Base-by-base conservation (phyloP, 2,888 invertebrate species). In the Amiota minor region DNA sequence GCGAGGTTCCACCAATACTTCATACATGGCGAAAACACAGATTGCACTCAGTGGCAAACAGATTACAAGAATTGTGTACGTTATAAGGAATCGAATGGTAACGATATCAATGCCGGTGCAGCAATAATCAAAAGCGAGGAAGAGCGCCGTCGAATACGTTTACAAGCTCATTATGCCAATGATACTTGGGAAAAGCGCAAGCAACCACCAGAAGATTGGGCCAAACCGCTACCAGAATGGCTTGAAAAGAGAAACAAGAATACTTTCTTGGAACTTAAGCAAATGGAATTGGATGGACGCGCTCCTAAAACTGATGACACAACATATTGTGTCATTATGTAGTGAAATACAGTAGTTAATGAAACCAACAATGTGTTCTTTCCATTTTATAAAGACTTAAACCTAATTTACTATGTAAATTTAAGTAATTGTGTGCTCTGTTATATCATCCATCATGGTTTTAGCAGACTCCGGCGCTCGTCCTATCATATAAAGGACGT, bases 1-100 rank as follows among this genome's bases (percentile, higher is more conserved):
- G 94, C 92, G 0, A 91, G 96, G 78, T 96, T 97, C 82, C 94
- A 97, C 87, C 97, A 97, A 89, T 94, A 96, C 87, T 98, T 96
- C 87, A 92, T 97, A 74, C 91, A 91, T 89, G 97, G 97, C 0
- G 91, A 94, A 84, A 88, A 90, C 0, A 72, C 92, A 9, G 94
- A 97, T 86, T 98, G 97, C 86, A 91, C 91, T 3, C 93, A 94
- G 80, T 97, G 97, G 97, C 92, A 94, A 82, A 91, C 90, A 71
- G 96, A 97, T 88, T 93, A 93, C 80, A 88, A 93, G 3, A 95
- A 95, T 86, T 97, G 97, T 87, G 88, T 91, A 71, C 92, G 92
- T 85, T 97, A 94, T 92, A 89, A 91, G 72, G 90, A 92, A 0
- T 89, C 88, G 0, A 89, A 91, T 9, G 90, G 92, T 67, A 93